Evolutionary conservation across 1,140 invertebrate species (phyloP), one percentile per base, ranked within the genome.

Genomic region (Monochamus saltuarius): DNA sequence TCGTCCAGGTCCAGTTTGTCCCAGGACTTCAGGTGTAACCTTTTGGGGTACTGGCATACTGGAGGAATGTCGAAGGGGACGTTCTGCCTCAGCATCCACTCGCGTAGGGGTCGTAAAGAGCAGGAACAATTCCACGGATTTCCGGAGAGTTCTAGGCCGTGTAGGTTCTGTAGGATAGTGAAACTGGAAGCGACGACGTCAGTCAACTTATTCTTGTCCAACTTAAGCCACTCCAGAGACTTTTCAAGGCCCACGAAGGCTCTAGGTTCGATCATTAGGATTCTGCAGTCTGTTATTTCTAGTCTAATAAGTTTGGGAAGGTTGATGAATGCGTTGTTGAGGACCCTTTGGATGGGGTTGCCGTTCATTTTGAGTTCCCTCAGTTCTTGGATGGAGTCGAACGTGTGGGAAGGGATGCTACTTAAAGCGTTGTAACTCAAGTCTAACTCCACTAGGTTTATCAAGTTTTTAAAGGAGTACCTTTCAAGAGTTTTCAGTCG

Each of bases 101-200:
- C 82, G 11, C 88, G 73, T 34, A 91, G 71, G 0, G 88, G 86
- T 60, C 89, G 79, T n/a, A 92, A 73, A 13, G 80, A 78, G 74
- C 91, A 93, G 35, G 88, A 86, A 74, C 90, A 93, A 72, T 91
- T 87, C 90, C 90, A 92, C 0, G 87, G 88, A 75, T 93, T 93
- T 35, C 82, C 82, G 11, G 87, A 83, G 22, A 92, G 73, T 66
- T 90, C 87, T 43, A 93, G 74, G 8, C 86, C 89, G 64, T 90
- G 87, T 19, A 93, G 76, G 59, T 83, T 85, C 42, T 84, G 75
- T 8, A 94, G 74, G 2, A 83, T 82, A 6, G 83, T 85, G 16
- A 93, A 78, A 10, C 86, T 84, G 34, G 80, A 77, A 0, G 87
- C 81, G 49, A 82, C 77, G 2, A 92, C 78, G 47, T 86, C 82